Evolutionary conservation across 1,140 invertebrate species (phyloP).

Genomic region (Sminthurides bifidus): DNA sequence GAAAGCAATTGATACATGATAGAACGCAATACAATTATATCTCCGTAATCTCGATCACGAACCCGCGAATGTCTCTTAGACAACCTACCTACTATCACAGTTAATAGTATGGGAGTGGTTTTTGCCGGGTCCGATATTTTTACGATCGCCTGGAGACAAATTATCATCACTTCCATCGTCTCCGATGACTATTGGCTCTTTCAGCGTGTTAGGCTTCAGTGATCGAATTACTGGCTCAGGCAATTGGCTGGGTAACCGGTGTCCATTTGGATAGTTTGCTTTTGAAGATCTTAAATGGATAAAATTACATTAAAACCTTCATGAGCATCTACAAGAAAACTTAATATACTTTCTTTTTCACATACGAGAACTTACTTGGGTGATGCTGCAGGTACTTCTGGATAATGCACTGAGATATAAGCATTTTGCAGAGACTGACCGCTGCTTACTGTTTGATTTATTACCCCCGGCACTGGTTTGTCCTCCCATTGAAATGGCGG

Average conservation of each 20-base stretch:
- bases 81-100: neutral
- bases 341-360: neutral
- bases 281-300: neutral
- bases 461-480: neutral
- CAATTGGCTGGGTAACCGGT: neutral
- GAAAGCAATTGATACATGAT: neutral
- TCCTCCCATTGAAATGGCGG: slow-evolving; percentile 1
- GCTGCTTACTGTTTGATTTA: neutral
- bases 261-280: neutral
- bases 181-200: neutral
- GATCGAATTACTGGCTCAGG: neutral
- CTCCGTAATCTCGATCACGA: neutral
- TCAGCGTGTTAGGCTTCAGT: neutral
- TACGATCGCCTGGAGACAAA: too few species aligned
- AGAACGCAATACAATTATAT: neutral
- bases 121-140: too few species aligned
- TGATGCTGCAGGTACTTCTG: neutral
- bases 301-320: too few species aligned
- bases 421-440: neutral
- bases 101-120: neutral
- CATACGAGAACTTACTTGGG: neutral
- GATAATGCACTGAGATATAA: neutral
- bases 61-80: neutral
- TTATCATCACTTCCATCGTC: too few species aligned
- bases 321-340: too few species aligned